Percentiles rank a stretch among this genome's conserved stretches.
phyloP scores from a whole-genome alignment of 2,888 invertebrate species.

The Epistrophe eligans region DNA sequence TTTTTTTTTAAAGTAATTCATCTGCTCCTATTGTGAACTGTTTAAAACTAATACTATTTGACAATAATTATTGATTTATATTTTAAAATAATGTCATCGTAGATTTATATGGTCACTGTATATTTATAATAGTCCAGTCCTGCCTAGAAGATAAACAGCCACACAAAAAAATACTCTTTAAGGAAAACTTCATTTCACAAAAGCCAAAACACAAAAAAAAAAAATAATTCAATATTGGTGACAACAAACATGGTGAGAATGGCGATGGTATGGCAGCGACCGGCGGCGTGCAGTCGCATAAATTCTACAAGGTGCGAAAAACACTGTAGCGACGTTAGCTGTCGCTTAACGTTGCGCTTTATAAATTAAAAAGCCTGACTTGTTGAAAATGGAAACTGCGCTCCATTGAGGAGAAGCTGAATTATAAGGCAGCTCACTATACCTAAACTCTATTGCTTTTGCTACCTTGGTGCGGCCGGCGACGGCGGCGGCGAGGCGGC shows the following conservation, averaged over 20 bases:
- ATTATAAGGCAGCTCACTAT: neutral
- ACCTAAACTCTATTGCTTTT: slow-evolving; percentile 16
- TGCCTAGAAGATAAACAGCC: neutral
- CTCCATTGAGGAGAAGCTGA: slow-evolving; percentile 16
- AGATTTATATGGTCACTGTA: neutral
- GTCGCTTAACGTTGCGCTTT: slow-evolving; percentile 74
- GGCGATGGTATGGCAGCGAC: slow-evolving; percentile 20
- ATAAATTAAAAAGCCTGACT: slow-evolving; percentile 73
- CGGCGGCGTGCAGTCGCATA: slow-evolving; percentile 71
- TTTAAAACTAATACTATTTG: too few species aligned
- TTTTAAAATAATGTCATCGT: too few species aligned
- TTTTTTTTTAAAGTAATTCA: too few species aligned
- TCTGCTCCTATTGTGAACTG: too few species aligned
- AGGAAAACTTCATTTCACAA: slow-evolving; percentile 48
- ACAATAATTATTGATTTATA: too few species aligned
- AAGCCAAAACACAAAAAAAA: slow-evolving; percentile 24
- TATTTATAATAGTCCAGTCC: slow-evolving; percentile 29
- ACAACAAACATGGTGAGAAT: slow-evolving; percentile 54
- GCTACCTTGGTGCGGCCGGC: neutral
- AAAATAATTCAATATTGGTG: slow-evolving; percentile 30
- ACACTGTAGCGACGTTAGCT: slow-evolving; percentile 74
- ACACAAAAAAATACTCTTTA: slow-evolving; percentile 24
- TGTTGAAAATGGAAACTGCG: slow-evolving; percentile 36
- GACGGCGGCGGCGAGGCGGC: slow-evolving; percentile 1
- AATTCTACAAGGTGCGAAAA: slow-evolving; percentile 74